Conservation (phyloP, 2,113 vertebrate species). For the Tichodroma muraria region DNA sequence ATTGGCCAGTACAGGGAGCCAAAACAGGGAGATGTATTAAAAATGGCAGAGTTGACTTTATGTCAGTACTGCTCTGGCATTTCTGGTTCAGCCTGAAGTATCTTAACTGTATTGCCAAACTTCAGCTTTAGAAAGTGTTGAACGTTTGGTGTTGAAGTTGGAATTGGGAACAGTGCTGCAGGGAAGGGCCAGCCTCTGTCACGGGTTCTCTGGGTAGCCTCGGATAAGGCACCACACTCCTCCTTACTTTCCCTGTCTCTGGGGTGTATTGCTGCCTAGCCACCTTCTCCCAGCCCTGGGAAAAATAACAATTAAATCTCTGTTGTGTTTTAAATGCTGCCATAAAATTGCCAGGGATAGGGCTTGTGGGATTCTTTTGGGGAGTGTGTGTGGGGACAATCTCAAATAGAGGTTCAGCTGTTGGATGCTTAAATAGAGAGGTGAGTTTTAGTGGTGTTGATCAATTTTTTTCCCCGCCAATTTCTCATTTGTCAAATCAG, state of each 20-base stretch:
- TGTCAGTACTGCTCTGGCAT: background rate
- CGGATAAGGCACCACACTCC: background rate
- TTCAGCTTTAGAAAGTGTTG: background rate
- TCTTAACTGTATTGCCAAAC: background rate
- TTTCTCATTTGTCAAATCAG: conserved; percentile 17
- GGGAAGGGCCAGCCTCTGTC: background rate
- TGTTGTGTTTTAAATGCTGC: background rate
- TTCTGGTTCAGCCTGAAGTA: background rate
- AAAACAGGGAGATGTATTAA: background rate
- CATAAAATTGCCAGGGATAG: background rate
- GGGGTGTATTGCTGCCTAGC: background rate
- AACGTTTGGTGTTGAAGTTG: background rate
- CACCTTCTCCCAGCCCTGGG: background rate
- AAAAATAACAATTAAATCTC: background rate
- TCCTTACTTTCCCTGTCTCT: background rate
- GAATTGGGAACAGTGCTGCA: background rate
- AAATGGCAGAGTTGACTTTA: background rate
- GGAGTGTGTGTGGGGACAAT: background rate
- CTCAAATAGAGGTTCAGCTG: background rate
- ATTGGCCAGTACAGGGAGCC: background rate
- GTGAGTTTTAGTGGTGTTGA: background rate
- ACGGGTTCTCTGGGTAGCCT: background rate
- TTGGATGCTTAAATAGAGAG: background rate
- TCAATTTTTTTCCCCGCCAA: background rate
- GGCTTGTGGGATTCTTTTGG: background rate